A percentile compares a stretch with the other conserved stretches of the same genome.
Conservation (phyloP, 1,140 invertebrate genomes). For the Platyura marginata region DNA sequence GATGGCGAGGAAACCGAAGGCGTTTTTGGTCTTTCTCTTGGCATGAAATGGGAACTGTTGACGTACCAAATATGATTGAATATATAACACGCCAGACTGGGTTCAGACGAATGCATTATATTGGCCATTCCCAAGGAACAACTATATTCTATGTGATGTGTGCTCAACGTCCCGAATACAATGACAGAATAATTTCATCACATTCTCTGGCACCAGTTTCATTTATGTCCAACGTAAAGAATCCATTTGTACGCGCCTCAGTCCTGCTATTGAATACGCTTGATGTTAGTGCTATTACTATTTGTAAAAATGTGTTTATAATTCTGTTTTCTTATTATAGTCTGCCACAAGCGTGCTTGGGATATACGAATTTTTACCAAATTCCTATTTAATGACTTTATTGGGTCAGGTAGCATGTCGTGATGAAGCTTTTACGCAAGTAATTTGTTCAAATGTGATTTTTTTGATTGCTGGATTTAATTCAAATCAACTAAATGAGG, state of each 20-base stretch:
- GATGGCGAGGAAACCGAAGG: slow-evolving; percentile 18
- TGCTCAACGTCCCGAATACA: slow-evolving; percentile 34
- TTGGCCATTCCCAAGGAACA: slow-evolving; percentile 42
- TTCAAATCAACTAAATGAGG: slow-evolving; percentile 31
- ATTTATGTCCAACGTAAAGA: slow-evolving; percentile 28
- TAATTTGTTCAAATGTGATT: slow-evolving; percentile 34
- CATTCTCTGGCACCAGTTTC: slow-evolving; percentile 39
- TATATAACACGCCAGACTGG: slow-evolving; percentile 37
- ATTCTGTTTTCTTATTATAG: slow-evolving; percentile 1
- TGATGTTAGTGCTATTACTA: background rate
- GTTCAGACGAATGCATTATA: slow-evolving; percentile 32
- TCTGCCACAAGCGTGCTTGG: slow-evolving; percentile 21
- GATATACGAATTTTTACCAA: slow-evolving; percentile 34
- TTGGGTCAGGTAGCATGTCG: slow-evolving; percentile 25
- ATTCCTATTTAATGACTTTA: slow-evolving; percentile 22
- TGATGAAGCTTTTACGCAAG: slow-evolving; percentile 24
- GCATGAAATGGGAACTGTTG: slow-evolving; percentile 54
- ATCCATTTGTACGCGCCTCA: slow-evolving; percentile 25
- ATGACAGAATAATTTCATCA: slow-evolving; percentile 29
- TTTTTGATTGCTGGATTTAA: slow-evolving; percentile 37
- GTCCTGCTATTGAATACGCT: background rate
- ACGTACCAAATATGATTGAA: slow-evolving; percentile 47
- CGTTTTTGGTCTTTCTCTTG: slow-evolving; percentile 62
- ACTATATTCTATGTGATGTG: slow-evolving; percentile 34
- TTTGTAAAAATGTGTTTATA: background rate